These are phyloP conservation scores for Miichthys miiuy DNA, from an alignment of 2,797 vertebrate species.

Conservation along the genomic window DNA sequence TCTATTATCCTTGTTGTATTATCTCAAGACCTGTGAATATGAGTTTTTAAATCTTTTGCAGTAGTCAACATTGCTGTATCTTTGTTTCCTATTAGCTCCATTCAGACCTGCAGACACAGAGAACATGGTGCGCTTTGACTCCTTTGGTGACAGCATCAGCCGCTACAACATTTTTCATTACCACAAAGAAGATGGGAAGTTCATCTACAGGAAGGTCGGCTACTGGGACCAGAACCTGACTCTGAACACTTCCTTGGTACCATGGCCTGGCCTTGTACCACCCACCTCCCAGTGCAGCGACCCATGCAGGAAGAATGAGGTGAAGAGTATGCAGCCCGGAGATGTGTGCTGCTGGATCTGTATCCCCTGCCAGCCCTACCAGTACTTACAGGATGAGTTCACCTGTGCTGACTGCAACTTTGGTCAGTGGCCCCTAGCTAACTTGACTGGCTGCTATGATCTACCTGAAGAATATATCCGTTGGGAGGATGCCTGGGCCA, in stretches of 20 bases:
- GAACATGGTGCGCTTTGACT: slow-evolving; percentile 91
- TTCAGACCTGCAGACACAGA: slow-evolving; percentile 92
- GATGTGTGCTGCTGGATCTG: slow-evolving; percentile 99
- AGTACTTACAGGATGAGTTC: slow-evolving; percentile 95
- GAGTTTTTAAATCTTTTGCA: neutral
- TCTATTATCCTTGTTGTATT: neutral
- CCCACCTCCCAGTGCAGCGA: slow-evolving; percentile 98
- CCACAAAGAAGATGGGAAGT: slow-evolving; percentile 87
- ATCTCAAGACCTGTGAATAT: neutral
- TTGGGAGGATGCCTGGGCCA: slow-evolving; percentile 97
- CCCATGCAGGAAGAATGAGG: slow-evolving; percentile 95
- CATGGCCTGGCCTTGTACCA: slow-evolving; percentile 86
- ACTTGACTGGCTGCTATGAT: slow-evolving; percentile 94
- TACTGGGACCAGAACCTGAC: slow-evolving; percentile 95
- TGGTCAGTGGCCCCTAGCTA: slow-evolving; percentile 94
- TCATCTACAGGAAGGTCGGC: slow-evolving; percentile 93
- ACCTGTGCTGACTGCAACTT: slow-evolving; percentile 95
- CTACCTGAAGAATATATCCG: slow-evolving; percentile 97
- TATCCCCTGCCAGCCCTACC: slow-evolving; percentile 95
- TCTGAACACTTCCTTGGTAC: slow-evolving; percentile 90
- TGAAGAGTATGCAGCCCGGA: slow-evolving; percentile 98
- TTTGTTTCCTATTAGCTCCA: slow-evolving; percentile 86
- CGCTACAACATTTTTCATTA: slow-evolving; percentile 99
- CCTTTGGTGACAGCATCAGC: slow-evolving; percentile 93
- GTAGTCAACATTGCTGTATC: slow-evolving; percentile 10